Evolutionary conservation across 2,888 invertebrate genomes (phyloP).

Genomic region (Syrista parreyssii): DNA sequence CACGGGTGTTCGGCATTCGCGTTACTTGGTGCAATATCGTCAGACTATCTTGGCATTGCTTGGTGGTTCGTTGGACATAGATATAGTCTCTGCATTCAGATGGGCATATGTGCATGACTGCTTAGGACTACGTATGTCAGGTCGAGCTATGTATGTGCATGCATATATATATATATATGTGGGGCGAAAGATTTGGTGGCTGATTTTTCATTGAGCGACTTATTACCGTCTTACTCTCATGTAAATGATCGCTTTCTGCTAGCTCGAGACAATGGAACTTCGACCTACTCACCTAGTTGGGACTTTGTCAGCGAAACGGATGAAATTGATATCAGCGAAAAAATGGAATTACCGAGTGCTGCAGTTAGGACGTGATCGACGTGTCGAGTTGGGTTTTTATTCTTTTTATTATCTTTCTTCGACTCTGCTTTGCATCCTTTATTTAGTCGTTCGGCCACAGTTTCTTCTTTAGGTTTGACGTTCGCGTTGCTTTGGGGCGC

Average conservation of each 20-base stretch:
- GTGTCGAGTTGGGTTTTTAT: background rate
- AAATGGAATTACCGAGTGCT: background rate
- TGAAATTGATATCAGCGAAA: background rate
- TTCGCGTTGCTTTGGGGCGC: too few species aligned
- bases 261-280: background rate
- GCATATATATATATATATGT: background rate
- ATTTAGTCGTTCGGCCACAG: background rate
- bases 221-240: background rate
- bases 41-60: background rate
- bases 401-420: background rate
- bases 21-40: constrained; percentile 20
- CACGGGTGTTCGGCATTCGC: constrained; percentile 6
- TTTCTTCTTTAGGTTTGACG: background rate
- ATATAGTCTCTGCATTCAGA: background rate
- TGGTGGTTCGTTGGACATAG: background rate
- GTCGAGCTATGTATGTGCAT: background rate
- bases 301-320: background rate
- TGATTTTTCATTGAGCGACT: background rate
- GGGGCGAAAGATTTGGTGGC: background rate
- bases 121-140: background rate
- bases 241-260: background rate
- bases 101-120: background rate
- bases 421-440: background rate
- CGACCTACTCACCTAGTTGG: constrained; percentile 7
- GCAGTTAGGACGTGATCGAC: background rate